A percentile compares a stretch with the other conserved stretches of the same genome.
These are phyloP conservation scores for Leuciscus idus DNA, from an alignment of 2,113 vertebrate genomes.

Conservation along the genomic window DNA sequence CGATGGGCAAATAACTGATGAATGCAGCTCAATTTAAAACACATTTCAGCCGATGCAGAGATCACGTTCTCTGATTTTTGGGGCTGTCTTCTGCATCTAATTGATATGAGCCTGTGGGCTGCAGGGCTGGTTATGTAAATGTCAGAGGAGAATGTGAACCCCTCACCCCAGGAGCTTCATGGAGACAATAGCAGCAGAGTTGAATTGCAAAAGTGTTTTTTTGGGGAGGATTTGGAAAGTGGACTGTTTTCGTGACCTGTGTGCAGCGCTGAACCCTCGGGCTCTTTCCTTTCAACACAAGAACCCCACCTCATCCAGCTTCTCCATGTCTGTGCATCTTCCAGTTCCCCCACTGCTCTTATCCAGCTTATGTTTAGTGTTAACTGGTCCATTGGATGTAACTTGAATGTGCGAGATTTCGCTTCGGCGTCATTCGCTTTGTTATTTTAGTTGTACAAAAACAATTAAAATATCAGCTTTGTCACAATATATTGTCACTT, in stretches of 20 bases:
- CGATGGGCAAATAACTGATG: constrained; percentile 13
- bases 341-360: not conserved
- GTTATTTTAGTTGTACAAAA: not conserved
- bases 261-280: not conserved
- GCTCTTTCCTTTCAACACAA: not conserved
- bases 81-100: constrained; percentile 21
- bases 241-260: not conserved
- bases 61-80: not conserved
- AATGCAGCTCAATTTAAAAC: constrained; percentile 36
- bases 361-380: not conserved
- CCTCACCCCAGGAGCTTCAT: not conserved
- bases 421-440: not conserved
- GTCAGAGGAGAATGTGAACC: not conserved
- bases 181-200: not conserved
- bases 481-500: not conserved
- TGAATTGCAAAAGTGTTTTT: not conserved
- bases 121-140: constrained; percentile 37
- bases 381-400: too few species aligned
- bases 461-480: too few species aligned
- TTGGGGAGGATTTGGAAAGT: not conserved
- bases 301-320: not conserved
- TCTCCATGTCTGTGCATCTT: not conserved
- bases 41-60: not conserved
- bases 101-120: constrained; percentile 31
- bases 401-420: not conserved